Evolutionary conservation across 2,113 vertebrate species (phyloP).

Genomic region (Clarias magur): DNA sequence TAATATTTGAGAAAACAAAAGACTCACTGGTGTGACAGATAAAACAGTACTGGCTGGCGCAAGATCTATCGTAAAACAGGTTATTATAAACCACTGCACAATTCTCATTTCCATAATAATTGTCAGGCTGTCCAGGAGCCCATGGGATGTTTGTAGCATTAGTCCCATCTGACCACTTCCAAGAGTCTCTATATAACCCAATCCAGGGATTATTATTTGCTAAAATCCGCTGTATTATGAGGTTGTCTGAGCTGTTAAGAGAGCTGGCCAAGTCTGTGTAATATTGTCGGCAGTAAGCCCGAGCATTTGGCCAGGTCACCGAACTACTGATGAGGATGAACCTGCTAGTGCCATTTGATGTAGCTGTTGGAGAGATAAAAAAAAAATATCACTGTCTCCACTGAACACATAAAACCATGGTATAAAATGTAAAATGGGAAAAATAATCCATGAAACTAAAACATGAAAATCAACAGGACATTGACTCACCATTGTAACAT

Average conservation of each 20-base stretch:
- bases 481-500: conserved; percentile 33
- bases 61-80: background rate
- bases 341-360: background rate
- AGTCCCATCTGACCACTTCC: conserved; percentile 31
- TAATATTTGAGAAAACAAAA: background rate
- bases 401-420: background rate
- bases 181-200: conserved; percentile 14
- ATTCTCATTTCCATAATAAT: background rate
- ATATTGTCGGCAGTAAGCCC: conserved; percentile 14
- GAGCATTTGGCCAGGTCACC: background rate
- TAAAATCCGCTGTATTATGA: background rate
- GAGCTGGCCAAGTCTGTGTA: conserved; percentile 20
- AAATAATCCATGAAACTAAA: background rate
- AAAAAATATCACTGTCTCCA: background rate
- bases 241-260: background rate
- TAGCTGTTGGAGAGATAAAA: background rate
- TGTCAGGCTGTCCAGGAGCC: background rate
- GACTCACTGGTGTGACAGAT: conserved; percentile 15
- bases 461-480: background rate
- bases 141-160: background rate
- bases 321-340: background rate
- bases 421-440: too few relatives aligned
- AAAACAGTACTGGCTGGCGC: background rate
- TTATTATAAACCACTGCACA: background rate
- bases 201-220: background rate